Evolutionary conservation across 2,113 vertebrate genomes (phyloP), one percentile per base, ranked within the genome.

Genomic region (Sterrhoptilus dennistouni): DNA sequence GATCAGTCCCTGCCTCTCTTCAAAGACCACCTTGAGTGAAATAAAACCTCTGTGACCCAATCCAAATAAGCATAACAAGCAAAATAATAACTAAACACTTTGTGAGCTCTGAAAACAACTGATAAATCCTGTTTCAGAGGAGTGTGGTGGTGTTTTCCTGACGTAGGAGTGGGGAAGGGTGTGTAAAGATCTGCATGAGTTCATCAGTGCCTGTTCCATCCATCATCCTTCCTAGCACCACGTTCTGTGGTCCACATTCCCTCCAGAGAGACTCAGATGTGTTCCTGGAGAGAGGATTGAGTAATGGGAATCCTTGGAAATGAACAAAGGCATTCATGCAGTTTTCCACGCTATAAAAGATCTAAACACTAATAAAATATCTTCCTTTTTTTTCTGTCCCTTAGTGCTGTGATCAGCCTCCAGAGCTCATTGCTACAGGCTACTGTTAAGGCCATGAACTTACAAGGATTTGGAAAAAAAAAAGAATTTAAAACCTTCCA

Each of bases 261-360:
- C 89, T 75, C 86, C 72, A 71, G 93, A 83, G 83, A 66, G 19
- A 42, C 60, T 90, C 80, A 33, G 0, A 49, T 2, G 3, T 75
- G 50, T 45, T 90, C 64, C 64, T 92, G 69, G 85, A 84, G 56
- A 78, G 76, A 50, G 42, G 21, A 28, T 18, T 94, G 88, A 94
- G 29, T 87, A 75, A 89, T 83, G 69, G 64, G 44, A 75, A 87
- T 89, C 89, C 64, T 87, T 94, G 93, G 93, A 52, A 96, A 45
- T 49, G 81, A 89, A 13, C 57, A 79, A 18, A 95, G 70, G 69
- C 83, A 17, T 44, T 91, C 0, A 0, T 70, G 87, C 47, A 35
- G 42, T 87, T 92, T 87, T 52, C 72, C 61, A 47, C 1, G 1
- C 50, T 83, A 3, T 44, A 36, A 70, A 77, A 66, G 49, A n/a